Evolutionary conservation across 2,113 vertebrate genomes (phyloP).

Genomic region (cat (Felis catus)): F.catus_Fca126_mat1.0 CM031412.1:182437501-182438000

Average conservation of each 20-base stretch:
- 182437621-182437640: neutral
- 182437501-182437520: neutral
- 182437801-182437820: neutral
- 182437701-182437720: neutral
- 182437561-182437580: neutral
- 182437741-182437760: neutral
- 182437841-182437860: neutral
- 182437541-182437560: neutral
- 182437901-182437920: neutral
- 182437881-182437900: neutral
- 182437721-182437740: neutral
- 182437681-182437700: neutral
- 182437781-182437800: neutral
- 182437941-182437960: neutral
- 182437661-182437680: neutral
- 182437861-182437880: neutral
- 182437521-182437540: fast-evolving
- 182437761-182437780: neutral
- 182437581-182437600: neutral
- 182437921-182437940: neutral
- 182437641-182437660: neutral
- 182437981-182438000: neutral
- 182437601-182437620: neutral
- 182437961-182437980: neutral
- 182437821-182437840: neutral